phyloP scores from a whole-genome alignment of 2,797 vertebrate species.

The Myoxocephalus aenaeus region DNA sequence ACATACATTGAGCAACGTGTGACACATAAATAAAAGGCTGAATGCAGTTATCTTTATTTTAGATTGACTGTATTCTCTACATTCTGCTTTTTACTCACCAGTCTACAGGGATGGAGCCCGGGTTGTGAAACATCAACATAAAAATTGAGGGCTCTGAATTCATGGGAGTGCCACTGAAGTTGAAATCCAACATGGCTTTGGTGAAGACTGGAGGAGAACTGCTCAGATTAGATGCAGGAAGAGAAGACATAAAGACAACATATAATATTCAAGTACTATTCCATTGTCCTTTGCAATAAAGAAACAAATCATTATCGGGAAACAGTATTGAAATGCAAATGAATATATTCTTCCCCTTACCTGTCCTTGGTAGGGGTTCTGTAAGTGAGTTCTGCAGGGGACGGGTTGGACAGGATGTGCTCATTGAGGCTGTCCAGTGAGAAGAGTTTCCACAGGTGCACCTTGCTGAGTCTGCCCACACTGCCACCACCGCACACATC shows the following conservation, averaged over 20 bases:
- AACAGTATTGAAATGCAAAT: background rate
- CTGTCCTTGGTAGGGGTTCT: conserved; percentile 87
- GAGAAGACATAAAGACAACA: conserved; percentile 1
- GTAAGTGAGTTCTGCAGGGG: conserved; percentile 83
- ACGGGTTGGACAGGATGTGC: conserved; percentile 82
- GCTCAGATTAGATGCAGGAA: conserved; percentile 68
- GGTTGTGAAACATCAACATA: conserved; percentile 89
- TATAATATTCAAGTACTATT: background rate
- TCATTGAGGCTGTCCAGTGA: conserved; percentile 89
- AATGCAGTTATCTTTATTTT: background rate
- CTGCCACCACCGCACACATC: conserved; percentile 84
- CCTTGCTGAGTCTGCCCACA: conserved; percentile 81
- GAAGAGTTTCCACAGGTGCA: conserved; percentile 89
- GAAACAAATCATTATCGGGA: background rate
- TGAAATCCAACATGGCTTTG: conserved; percentile 87
- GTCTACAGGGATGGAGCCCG: conserved; percentile 85
- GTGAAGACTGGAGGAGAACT: conserved; percentile 83
- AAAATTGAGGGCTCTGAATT: conserved; percentile 84
- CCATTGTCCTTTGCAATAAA: background rate
- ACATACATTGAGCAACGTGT: background rate
- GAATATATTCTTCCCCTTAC: conserved; percentile 66
- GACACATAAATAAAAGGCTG: background rate
- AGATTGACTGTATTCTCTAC: background rate
- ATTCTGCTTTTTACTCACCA: conserved; percentile 83
- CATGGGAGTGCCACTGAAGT: conserved; percentile 88